phyloP scores from a whole-genome alignment of 2,113 vertebrate species.

The Leptodactylus fuscus region DNA sequence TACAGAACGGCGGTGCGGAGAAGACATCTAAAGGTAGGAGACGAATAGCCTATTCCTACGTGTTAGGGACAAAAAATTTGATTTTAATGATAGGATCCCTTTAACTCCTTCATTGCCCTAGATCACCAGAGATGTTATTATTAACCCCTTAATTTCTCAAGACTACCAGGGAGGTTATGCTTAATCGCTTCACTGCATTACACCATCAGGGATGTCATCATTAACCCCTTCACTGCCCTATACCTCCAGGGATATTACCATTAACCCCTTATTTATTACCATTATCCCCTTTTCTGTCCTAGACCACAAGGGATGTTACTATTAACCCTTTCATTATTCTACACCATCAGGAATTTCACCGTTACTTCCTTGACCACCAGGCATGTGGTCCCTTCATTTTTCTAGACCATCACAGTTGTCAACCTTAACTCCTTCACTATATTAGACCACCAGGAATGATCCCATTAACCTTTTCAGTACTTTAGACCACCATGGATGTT shows the following conservation, averaged over 20 bases:
- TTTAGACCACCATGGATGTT: background rate
- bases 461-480: background rate
- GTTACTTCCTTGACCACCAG: background rate
- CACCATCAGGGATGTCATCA: background rate
- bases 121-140: background rate
- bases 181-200: background rate
- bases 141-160: background rate
- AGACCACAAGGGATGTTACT: too few relatives aligned
- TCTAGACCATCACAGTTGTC: background rate
- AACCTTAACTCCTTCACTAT: background rate
- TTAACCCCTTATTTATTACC: too few relatives aligned
- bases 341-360: background rate
- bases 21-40: too few relatives aligned
- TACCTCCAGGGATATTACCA: too few relatives aligned
- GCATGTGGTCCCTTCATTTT: background rate
- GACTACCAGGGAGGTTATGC: background rate
- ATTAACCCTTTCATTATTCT: background rate
- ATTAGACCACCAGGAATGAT: background rate
- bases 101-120: background rate
- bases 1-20: too few relatives aligned
- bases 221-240: too few relatives aligned
- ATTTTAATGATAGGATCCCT: too few relatives aligned
- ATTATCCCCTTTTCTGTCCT: too few relatives aligned
- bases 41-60: too few relatives aligned
- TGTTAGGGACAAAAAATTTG: too few relatives aligned